Evolutionary conservation across 1,140 invertebrate genomes (phyloP).

Genomic region (Temnothorax longispinosus): DNA sequence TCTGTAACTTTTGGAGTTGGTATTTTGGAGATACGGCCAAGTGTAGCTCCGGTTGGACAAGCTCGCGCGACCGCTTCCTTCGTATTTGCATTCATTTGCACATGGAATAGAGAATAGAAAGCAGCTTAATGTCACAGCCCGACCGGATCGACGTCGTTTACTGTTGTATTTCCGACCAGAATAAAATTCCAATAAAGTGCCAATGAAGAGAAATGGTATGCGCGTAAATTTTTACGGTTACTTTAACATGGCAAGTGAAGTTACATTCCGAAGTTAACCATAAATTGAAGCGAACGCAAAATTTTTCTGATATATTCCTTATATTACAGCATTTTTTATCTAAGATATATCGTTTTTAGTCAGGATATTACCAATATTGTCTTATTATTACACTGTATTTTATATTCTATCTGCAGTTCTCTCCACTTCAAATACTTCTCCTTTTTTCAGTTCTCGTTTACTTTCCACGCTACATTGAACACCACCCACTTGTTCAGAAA

Average conservation of each 20-base stretch:
- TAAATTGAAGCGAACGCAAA: constrained; percentile 8
- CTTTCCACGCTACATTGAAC: background rate
- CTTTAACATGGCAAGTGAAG: background rate
- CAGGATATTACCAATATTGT: background rate
- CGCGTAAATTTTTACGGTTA: constrained; percentile 37
- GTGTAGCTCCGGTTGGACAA: constrained; percentile 3
- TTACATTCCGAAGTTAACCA: background rate
- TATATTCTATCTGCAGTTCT: background rate
- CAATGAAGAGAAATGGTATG: constrained; percentile 8
- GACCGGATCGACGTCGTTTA: constrained; percentile 50
- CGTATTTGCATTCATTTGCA: constrained; percentile 56
- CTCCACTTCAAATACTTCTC: background rate
- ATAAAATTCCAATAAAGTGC: constrained; percentile 50
- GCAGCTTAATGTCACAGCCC: constrained; percentile 50
- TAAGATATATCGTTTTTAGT: background rate
- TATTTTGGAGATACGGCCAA: constrained; percentile 26
- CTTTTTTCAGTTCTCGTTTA: background rate
- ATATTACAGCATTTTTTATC: background rate
- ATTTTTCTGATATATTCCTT: background rate
- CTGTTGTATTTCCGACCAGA: constrained; percentile 41
- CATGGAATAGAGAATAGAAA: constrained; percentile 36
- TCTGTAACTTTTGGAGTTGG: constrained; percentile 14
- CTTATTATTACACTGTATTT: constrained; percentile 1
- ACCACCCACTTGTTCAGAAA: background rate
- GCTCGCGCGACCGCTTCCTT: constrained; percentile 24